Base-by-base conservation (phyloP, 2,797 vertebrate species). In the Euthynnus affinis region DNA sequence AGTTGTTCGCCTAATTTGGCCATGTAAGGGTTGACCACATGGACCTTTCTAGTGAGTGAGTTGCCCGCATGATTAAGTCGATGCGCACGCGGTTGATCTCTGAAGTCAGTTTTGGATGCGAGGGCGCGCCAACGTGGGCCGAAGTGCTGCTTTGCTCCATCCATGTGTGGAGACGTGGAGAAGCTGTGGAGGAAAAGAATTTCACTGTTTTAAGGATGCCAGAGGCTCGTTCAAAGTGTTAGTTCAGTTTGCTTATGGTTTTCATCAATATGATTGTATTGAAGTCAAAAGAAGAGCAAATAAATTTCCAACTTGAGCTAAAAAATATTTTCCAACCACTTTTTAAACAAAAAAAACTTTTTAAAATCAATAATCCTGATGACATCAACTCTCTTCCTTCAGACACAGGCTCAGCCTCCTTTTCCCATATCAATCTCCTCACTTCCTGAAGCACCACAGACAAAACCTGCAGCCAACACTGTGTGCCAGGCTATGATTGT, bases 41-140 rank as follows among this genome's bases (percentile, higher is more conserved):
- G 42, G 4, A 46, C 42, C 0, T 18, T 3, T 60, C 14, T 22
- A 2, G 6, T 8, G n/a, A 3, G 18, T 23, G n/a, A 22, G 25
- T 22, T 51, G 20, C 8, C 17, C 22, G 2, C 5, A 3, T 7
- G 34, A 15, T 3, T 9, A 9, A 14, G 22, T 29, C 9, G 37
- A 37, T 48, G 60, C 23, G 13, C 64, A 18, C 27, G 2, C 15
- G 9, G 44, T 29, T 5, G 29, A 37, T 44, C 32, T 1, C 29
- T 6, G 17, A 3, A 20, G 5, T n/a, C n/a, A 12, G 48, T 18
- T 57, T 25, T 53, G 80, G 70, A 72, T 62, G 59, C 51, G n/a
- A 32, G 25, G 7, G 32, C 75, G 75, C 84, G 59, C 53, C 63
- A 4, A 4, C 17, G 49, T 55, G 55, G 8, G 37, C 51, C 37